These are phyloP conservation scores for Tryphoninae sp. DNA, from an alignment of 2,888 invertebrate genomes.

Conservation along the genomic window DNA sequence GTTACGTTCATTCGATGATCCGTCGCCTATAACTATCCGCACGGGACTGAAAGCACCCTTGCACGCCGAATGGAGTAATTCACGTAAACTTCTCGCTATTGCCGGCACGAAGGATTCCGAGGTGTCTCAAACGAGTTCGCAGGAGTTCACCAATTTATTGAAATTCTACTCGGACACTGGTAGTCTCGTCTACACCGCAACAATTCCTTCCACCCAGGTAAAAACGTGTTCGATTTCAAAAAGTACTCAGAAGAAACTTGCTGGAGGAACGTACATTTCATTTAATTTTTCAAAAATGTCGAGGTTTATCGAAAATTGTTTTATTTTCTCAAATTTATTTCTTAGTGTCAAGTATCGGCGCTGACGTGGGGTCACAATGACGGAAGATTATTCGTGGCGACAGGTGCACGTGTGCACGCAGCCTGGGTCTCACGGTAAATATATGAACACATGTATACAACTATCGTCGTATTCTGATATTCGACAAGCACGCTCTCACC, in stretches of 20 bases:
- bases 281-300: neutral
- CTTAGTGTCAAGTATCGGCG: conserved; percentile 92
- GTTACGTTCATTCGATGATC: conserved; percentile 95
- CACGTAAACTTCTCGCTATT: conserved; percentile 94
- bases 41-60: conserved; percentile 92
- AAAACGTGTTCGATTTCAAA: neutral
- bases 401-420: conserved; percentile 95
- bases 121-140: conserved; percentile 75
- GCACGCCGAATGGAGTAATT: conserved; percentile 98
- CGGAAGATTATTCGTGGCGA: conserved; percentile 95
- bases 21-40: conserved; percentile 92
- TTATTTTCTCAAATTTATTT: conserved; percentile 62
- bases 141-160: conserved; percentile 90
- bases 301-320: neutral
- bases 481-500: neutral
- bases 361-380: conserved; percentile 99
- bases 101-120: conserved; percentile 87
- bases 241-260: neutral
- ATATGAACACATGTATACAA: conserved; percentile 1
- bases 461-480: conserved; percentile 7
- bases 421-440: conserved; percentile 91
- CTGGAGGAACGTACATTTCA: neutral
- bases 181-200: conserved; percentile 89
- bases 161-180: conserved; percentile 96
- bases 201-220: conserved; percentile 90